Percentiles rank a stretch among this genome's conserved stretches.
Conservation (phyloP, 2,797 vertebrate species). For the Nothura maculosa region DNA sequence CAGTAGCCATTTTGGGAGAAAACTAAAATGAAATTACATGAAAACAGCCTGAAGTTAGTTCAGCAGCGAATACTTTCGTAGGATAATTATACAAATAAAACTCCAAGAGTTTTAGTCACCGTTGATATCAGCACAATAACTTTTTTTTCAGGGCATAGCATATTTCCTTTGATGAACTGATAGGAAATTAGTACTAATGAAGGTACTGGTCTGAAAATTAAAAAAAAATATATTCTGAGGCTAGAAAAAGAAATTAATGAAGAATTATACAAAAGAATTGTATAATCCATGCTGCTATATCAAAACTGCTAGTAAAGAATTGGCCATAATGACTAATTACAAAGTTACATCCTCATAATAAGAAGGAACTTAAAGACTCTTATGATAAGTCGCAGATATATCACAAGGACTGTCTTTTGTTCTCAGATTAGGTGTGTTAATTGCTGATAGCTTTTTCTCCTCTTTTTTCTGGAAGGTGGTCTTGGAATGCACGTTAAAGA, state of each 20-base stretch:
- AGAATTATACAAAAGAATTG: background rate
- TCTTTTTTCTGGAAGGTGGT: constrained; percentile 88
- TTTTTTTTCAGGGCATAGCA: background rate
- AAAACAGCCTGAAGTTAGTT: background rate
- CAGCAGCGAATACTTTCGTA: background rate
- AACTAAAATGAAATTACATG: background rate
- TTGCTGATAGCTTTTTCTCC: background rate
- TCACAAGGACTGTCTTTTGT: background rate
- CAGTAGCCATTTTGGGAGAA: background rate
- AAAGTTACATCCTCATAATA: background rate
- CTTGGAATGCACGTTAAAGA: constrained; percentile 96
- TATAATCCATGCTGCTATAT: background rate
- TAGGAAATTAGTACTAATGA: background rate
- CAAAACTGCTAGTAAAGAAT: background rate
- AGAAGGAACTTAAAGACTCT: background rate
- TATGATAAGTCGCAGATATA: background rate
- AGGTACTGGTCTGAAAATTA: background rate
- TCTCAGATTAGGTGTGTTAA: background rate
- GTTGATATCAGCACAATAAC: background rate
- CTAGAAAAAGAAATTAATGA: background rate
- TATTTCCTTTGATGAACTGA: background rate
- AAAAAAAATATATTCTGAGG: background rate
- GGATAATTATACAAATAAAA: background rate
- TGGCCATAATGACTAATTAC: background rate
- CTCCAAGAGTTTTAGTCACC: background rate